Conservation (phyloP, 2,797 vertebrate species). For the Danio tinwini region DNA sequence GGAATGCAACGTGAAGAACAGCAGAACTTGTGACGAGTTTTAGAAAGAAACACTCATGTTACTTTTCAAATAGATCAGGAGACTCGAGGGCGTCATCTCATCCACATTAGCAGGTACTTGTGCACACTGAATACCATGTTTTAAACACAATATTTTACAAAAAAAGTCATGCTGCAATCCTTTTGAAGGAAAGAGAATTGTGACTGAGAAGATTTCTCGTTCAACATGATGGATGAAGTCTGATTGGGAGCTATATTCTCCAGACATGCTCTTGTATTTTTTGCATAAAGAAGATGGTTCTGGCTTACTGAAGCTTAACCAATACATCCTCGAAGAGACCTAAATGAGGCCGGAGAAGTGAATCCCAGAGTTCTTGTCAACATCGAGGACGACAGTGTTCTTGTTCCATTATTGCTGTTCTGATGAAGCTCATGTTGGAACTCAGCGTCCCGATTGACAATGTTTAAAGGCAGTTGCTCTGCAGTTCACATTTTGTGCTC, state of each 20-base stretch:
- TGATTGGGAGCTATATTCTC: slow-evolving; percentile 22
- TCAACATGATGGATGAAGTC: neutral
- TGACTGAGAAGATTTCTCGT: neutral
- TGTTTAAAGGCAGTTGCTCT: neutral
- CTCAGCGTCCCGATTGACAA: neutral
- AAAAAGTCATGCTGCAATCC: slow-evolving; percentile 25
- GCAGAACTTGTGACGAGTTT: neutral
- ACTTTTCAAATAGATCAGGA: slow-evolving; percentile 15
- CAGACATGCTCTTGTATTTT: slow-evolving; percentile 43
- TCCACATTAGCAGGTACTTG: slow-evolving; percentile 18
- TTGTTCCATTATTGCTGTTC: slow-evolving; percentile 57
- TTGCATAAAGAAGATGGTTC: slow-evolving; percentile 51
- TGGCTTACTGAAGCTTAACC: slow-evolving; percentile 21
- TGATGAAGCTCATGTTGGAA: slow-evolving; percentile 35
- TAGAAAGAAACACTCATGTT: slow-evolving; percentile 7
- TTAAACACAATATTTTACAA: slow-evolving; percentile 7
- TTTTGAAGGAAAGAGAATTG: neutral
- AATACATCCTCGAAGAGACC: slow-evolving; percentile 16
- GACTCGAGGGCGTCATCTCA: neutral
- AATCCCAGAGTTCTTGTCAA: slow-evolving; percentile 51
- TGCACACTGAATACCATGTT: slow-evolving; percentile 17
- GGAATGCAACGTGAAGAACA: slow-evolving; percentile 4
- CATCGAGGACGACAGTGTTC: slow-evolving; percentile 45
- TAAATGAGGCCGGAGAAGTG: slow-evolving; percentile 14
- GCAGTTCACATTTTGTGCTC: slow-evolving; percentile 29